These are phyloP conservation scores for Piaya cayana DNA, from an alignment of 2,113 vertebrate species.

Conservation along the genomic window DNA sequence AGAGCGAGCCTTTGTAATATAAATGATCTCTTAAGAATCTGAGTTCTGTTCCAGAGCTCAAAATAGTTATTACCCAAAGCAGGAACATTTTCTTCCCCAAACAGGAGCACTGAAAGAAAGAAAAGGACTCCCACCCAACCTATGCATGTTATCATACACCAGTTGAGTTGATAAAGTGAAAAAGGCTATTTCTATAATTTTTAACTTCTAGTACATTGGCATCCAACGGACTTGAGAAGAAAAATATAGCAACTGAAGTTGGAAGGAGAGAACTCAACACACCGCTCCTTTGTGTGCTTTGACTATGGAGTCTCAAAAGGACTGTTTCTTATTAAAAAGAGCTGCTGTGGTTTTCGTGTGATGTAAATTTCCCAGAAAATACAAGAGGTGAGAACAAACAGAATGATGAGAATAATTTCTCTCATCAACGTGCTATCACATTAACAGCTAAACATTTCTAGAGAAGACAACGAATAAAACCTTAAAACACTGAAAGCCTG, in stretches of 20 bases:
- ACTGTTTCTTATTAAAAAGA: neutral
- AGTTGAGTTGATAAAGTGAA: neutral
- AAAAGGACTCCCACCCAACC: slow-evolving; percentile 11
- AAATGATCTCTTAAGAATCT: slow-evolving; percentile 66
- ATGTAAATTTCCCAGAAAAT: slow-evolving; percentile 33
- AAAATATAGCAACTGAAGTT: slow-evolving; percentile 26
- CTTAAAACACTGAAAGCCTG: neutral
- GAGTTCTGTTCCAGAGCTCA: slow-evolving; percentile 54
- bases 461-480: neutral
- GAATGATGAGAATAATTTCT: neutral
- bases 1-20: slow-evolving; percentile 56
- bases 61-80: slow-evolving; percentile 65
- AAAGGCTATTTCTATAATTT: neutral
- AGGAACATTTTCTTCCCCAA: slow-evolving; percentile 62
- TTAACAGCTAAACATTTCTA: neutral
- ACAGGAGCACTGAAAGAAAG: slow-evolving; percentile 20
- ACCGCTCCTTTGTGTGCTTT: neutral
- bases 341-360: neutral
- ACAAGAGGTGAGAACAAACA: neutral
- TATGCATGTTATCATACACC: neutral
- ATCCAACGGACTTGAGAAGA: neutral
- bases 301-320: neutral
- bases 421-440: neutral
- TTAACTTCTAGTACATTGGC: neutral
- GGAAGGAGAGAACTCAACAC: neutral